Evolutionary conservation across 53 echinoderm and acorn worm genomes (phyloP), one percentile per base, ranked within the genome.

Genomic region (Arbacia lixula): DNA sequence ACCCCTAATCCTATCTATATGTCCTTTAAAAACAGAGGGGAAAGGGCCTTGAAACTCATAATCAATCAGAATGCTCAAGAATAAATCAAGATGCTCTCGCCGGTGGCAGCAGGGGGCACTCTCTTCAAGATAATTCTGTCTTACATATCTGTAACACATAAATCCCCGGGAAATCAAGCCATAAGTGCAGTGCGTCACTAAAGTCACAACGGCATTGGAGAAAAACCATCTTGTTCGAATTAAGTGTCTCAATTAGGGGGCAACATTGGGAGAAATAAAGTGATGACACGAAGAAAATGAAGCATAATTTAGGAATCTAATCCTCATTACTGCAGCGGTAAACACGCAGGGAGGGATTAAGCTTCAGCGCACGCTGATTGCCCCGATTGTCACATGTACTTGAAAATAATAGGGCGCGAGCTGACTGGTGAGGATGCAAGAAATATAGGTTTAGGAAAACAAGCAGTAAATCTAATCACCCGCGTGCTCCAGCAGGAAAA

Each of bases 401-500:
- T 61, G 82, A 42, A 43, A 46, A 63, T 81, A 43, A 31, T 63
- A 22, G 35, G 57, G 31, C 50, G 16, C 17, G 26, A 52, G 50
- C 25, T 1, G 38, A 36, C 21, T 19, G 43, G 32, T 29, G 61
- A 63, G 82, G 62, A 81, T 41, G 64, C 62, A 8, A 50, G 51
- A 64, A 81, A 81, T 81, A 81, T 81, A 50, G 82, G 64, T 17
- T 28, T 63, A 81, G 43, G 82, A 81, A 81, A 46, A 49, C 63
- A 63, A 46, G 82, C 82, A 43, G 46, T 51, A 81, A 81, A 81
- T 81, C 82, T 81, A 81, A 81, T 81, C 82, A 81, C 82, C 49
- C 2, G 16, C 16, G 30, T 64, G 49, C 82, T 43, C 62, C 10
- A 21, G 64, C 82, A 81, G 82, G 82, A 81, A 81, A 81, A 63